Evolutionary conservation across 2,797 vertebrate species (phyloP).

Genomic region (Hephaestus fuliginosus): DNA sequence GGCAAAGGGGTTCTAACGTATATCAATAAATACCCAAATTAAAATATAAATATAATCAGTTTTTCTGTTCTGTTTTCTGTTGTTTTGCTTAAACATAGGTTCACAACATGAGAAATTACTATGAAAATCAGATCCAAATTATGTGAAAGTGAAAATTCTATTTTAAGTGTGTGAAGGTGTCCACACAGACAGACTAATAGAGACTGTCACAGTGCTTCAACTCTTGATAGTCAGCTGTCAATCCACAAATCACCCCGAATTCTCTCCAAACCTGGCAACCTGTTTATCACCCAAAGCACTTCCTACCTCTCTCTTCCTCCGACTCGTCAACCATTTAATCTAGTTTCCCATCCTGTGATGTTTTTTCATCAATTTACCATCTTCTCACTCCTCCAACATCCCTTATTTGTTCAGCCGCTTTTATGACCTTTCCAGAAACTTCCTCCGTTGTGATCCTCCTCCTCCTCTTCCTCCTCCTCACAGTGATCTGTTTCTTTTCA

Average conservation of each 20-base stretch:
- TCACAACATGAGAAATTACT: too few relatives aligned
- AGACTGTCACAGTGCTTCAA: slow-evolving; percentile 35
- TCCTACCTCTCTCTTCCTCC: slow-evolving; percentile 11
- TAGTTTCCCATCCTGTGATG: not conserved
- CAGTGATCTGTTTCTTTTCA: slow-evolving; percentile 50
- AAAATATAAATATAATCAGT: not conserved
- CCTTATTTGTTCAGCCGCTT: slow-evolving; percentile 58
- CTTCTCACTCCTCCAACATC: slow-evolving; percentile 34
- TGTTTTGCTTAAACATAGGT: too few relatives aligned
- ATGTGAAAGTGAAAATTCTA: not conserved
- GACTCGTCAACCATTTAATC: slow-evolving; percentile 4
- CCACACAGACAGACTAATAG: slow-evolving; percentile 15
- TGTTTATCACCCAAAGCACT: not conserved
- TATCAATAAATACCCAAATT: too few relatives aligned
- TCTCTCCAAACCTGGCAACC: slow-evolving; percentile 12
- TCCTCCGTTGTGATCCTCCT: slow-evolving; percentile 44
- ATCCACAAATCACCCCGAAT: slow-evolving; percentile 42
- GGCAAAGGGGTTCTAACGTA: too few relatives aligned
- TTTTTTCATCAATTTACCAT: slow-evolving; percentile 22
- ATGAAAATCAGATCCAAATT: not conserved
- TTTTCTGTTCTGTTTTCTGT: not conserved
- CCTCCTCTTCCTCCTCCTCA: slow-evolving; percentile 28
- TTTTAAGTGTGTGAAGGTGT: not conserved
- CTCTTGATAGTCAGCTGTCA: slow-evolving; percentile 42
- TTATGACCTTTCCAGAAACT: slow-evolving; percentile 72